Evolutionary conservation across 2,113 vertebrate genomes (phyloP), one percentile per base, ranked within the genome.

Genomic region (Campylomormyrus numenius): DNA sequence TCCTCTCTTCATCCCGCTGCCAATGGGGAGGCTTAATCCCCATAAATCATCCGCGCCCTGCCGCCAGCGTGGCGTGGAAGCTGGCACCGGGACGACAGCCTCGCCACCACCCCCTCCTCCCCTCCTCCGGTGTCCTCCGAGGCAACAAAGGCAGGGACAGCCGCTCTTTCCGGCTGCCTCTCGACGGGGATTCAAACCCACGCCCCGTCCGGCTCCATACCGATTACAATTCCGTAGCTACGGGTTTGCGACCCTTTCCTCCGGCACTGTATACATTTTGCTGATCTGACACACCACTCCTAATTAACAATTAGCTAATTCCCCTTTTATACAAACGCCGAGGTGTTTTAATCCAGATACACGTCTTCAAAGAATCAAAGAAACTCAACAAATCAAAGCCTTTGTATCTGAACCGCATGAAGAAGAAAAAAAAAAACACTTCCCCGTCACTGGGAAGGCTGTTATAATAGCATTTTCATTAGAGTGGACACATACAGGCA

Each of bases 11-110:
- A 39, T 85, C 17, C 49, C 17, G 7, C 90, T 93, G 93, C 92
- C 93, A 93, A 89, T 31, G 85, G 91, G 89, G 86, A 49, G 19
- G 92, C 90, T 93, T 92, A 93, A 93, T 93, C 92, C 92, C 86
- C 91, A 92, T 93, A 93, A 93, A 93, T 92, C 93, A 92, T 90
- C 84, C 56, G 89, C 89, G 89, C 66, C 90, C 89, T 35, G 42
- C 53, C 46, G 88, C 85, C 90, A 27, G 87, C n/a, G 45, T 45
- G 42, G 87, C 19, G n/a, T 49, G 49, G 52, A 62, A 66, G 52
- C 42, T 46, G 52, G 58, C 58, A 62, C 17, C 13, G 1, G 27
- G 35, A 31, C 31, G 74, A 42, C 74, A 77, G 15, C 13, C n/a
- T 35, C 35, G 46, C 46, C 48, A 24, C n/a, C 62, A 70, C 4